Evolutionary conservation across 2,888 invertebrate species (phyloP), one percentile per base, ranked within the genome.

Genomic region (Steromphala cineraria): DNA sequence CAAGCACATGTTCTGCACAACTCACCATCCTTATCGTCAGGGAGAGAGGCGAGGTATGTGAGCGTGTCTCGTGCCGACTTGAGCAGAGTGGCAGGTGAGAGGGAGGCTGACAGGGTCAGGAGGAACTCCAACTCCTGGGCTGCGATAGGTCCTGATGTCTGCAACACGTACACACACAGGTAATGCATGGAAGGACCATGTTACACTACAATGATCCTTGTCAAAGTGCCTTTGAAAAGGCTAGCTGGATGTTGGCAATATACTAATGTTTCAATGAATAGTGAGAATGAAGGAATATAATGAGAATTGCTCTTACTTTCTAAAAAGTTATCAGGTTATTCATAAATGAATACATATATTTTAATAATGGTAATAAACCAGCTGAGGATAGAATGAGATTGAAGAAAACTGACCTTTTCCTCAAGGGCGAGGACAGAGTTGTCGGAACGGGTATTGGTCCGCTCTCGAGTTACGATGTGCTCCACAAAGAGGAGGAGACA

Each of bases 401-500:
- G n/a, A n/a, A n/a, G n/a, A n/a, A 56, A 5, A 46, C 67, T 15
- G 28, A 81, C 81, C 79, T 81, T 81, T 28, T 56, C 75, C 15
- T 81, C 75, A 10, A 31, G 75, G 17, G 19, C 75, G 10, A 19
- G n/a, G 3, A 19, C 36, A 17, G 71, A 19, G 4, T 78, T 36
- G 40, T 40, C 40, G 7, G 31, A 36, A n/a, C 46, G 46, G 53
- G 13, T 21, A 17, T 8, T 55, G 4, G 46, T 4, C 28, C n/a
- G 52, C 8, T 19, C 56, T 17, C 24, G 17, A 40, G 67, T 36
- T 3, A 93, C 92, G 75, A 93, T 92, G 62, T 92, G 91, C 80
- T 94, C 94, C 80, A 94, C 90, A 77, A 94, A 90, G 19, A 94
- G 92, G 3, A 93, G 89, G 40, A 94, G 84, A n/a, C 94, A 90